phyloP scores from a whole-genome alignment of 2,113 vertebrate genomes.

The Capreolus pygargus region DNA sequence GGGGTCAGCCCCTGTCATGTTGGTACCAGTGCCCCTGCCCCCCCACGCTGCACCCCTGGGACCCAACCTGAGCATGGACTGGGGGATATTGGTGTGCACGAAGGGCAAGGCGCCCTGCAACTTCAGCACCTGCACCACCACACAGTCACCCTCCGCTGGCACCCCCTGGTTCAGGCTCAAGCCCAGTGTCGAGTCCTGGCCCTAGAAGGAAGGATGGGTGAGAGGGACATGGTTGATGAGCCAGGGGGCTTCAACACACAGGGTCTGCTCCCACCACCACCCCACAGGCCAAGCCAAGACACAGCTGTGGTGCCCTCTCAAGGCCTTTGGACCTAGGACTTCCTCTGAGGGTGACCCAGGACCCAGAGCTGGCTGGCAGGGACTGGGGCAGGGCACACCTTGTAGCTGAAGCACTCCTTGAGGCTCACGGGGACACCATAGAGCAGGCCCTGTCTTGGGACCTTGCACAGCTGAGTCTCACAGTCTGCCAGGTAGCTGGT shows the following conservation, averaged over 20 bases:
- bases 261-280: not conserved
- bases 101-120: conserved; percentile 94
- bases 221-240: not conserved
- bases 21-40: not conserved
- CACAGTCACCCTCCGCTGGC: conserved; percentile 82
- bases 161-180: conserved; percentile 81
- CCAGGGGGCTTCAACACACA: not conserved
- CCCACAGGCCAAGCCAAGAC: not conserved
- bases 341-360: not conserved
- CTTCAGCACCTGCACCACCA: conserved; percentile 91
- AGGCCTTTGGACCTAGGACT: not conserved
- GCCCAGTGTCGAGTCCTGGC: conserved; percentile 85
- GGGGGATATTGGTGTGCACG: conserved; percentile 93
- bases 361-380: not conserved
- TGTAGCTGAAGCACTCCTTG: conserved; percentile 88
- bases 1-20: not conserved
- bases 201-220: conserved; percentile 75
- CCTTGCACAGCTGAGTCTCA: conserved; percentile 83
- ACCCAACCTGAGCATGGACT: conserved; percentile 88
- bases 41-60: not conserved
- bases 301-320: not conserved
- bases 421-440: conserved; percentile 92
- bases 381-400: conserved; percentile 77
- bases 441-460: conserved; percentile 82
- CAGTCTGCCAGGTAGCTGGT: conserved; percentile 86